Base-by-base conservation (phyloP, 2,888 invertebrate species). In the Agrochola litura region DNA sequence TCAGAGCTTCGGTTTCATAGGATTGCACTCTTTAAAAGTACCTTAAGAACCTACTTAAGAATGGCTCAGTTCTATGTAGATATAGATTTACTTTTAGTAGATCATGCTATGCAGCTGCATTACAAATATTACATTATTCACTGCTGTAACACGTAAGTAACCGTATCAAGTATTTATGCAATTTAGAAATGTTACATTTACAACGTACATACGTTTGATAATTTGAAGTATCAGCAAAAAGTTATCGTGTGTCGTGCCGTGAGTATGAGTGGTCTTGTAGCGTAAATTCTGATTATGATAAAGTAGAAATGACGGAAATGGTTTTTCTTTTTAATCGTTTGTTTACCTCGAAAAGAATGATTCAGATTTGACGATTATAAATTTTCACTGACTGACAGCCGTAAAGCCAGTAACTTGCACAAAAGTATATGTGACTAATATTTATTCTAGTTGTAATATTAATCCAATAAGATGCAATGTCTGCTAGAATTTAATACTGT, bases 191-290 rank as follows among this genome's bases (percentile, higher is more conserved):
- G 58, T 69, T 65, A 67, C 60, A 68, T 65, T 41, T 37, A 46
- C 52, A 4, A 6, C 25, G 2, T 52, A 22, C 6, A 58, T 58
- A 58, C 6, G 58, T 58, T 58, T 58, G 58, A 58, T 58, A 63
- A 25, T 78, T 74, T 75, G 43, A 73, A 41, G 74, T 77, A 66
- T 75, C 65, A 71, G 16, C 65, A 71, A 64, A 74, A 78, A 56
- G 41, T 49, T 73, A 65, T 73, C 54, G 64, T 56, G 37, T 22
- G 58, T 19, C 12, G 54, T 37, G 25, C 14, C 46, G 54, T 43
- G 30, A 10, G 25, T 67, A 52, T 65, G 30, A 64, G n/a, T 63
- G n/a, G 70, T 65, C 43, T 56, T 43, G 68, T 72, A 68, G 46
- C 58, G 46, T 56, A n/a, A 71, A 71, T 84, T 76, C 66, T 37